Evolutionary conservation across 1,140 invertebrate species (phyloP).

Genomic region (Trypoxylus dichotomus): DNA sequence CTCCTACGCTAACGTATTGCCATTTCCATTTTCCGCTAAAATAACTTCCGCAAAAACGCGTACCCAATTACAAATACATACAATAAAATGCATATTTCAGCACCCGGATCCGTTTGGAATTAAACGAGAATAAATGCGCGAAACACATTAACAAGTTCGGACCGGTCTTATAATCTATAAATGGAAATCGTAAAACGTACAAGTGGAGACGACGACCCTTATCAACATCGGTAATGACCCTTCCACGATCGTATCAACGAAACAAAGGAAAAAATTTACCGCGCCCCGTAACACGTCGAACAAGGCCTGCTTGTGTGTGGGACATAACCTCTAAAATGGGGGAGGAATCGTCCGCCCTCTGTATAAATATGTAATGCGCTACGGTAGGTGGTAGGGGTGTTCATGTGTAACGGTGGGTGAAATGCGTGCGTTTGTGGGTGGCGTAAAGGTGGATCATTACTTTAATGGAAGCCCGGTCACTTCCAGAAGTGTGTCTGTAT

Average conservation of each 20-base stretch:
- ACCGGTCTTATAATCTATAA: not conserved
- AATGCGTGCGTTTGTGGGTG: not conserved
- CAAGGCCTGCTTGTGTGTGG: not conserved
- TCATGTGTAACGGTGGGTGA: not conserved
- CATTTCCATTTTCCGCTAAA: too few species aligned
- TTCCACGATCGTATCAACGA: not conserved
- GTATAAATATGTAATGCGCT: not conserved
- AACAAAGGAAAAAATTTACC: not conserved
- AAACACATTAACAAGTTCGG: not conserved
- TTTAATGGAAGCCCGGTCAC: not conserved
- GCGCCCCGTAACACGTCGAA: not conserved
- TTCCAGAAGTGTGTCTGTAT: not conserved
- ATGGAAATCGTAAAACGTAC: not conserved
- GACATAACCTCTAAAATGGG: not conserved
- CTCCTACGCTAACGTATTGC: too few species aligned
- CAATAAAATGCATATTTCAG: too few species aligned
- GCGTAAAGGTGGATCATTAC: not conserved
- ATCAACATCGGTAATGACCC: not conserved
- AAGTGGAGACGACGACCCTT: not conserved
- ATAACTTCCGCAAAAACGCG: too few species aligned
- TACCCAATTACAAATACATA: too few species aligned
- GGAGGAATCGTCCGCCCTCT: not conserved
- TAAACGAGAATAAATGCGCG: too few species aligned
- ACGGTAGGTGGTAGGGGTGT: not conserved
- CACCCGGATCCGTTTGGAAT: too few species aligned